These are phyloP conservation scores for Ormia ochracea DNA, from an alignment of 2,888 invertebrate genomes.

Conservation along the genomic window DNA sequence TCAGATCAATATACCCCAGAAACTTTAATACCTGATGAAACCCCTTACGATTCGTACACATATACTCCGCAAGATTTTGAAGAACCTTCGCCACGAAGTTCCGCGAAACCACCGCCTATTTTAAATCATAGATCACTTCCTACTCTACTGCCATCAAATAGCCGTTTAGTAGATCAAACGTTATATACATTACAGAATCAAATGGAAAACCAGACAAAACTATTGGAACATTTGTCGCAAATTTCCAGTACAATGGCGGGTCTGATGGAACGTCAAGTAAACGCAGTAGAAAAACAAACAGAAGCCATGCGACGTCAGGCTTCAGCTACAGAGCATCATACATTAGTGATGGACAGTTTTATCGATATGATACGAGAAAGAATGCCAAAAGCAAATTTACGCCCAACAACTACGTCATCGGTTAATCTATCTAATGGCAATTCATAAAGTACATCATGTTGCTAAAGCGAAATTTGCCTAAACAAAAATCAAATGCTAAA, in stretches of 20 bases:
- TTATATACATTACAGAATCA: conserved; percentile 47
- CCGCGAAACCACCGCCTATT: background rate
- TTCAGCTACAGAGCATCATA: conserved; percentile 51
- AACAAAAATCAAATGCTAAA: too few species aligned
- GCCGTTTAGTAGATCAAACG: conserved; percentile 39
- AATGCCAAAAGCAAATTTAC: conserved; percentile 42
- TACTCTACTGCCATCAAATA: conserved; percentile 4
- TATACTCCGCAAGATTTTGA: background rate
- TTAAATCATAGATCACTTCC: conserved; percentile 20
- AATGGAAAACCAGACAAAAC: conserved; percentile 55
- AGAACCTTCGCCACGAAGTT: background rate
- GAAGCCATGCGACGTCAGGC: conserved; percentile 54
- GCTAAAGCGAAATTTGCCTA: too few species aligned
- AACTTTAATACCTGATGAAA: conserved; percentile 48
- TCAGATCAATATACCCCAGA: background rate
- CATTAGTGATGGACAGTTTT: conserved; percentile 55
- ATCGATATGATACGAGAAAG: conserved; percentile 56
- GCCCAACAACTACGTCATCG: background rate
- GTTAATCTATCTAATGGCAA: conserved; percentile 35
- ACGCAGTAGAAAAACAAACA: conserved; percentile 55
- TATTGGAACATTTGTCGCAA: conserved; percentile 50
- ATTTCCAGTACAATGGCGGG: conserved; percentile 43
- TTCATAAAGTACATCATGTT: too few species aligned
- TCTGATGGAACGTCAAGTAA: conserved; percentile 54
- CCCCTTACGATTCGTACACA: conserved; percentile 16